Base-by-base conservation (phyloP, 1,140 invertebrate species). In the Tribolium castaneum region DNA sequence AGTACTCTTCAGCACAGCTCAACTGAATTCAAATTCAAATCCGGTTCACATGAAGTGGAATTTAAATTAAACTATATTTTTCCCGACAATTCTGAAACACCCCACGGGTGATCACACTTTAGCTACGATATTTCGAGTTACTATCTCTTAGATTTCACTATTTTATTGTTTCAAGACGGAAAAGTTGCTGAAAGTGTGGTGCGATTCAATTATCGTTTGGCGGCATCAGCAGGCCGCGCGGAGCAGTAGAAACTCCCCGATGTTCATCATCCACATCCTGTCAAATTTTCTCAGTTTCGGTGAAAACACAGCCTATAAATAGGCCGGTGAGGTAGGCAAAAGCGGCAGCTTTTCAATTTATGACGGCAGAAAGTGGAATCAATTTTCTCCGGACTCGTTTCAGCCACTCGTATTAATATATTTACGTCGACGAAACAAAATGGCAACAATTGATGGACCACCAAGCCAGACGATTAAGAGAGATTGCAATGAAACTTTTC, bases 261-360 rank as follows among this genome's bases (percentile, higher is more conserved):
- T 59, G 54, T 59, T 59, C 54, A 59, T 59, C 54, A 59, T 59
- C 54, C 54, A 22, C 54, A 59, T 59, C 19, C 54, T 59, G 54
- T 59, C 54, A 59, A 59, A 59, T 59, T 59, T 59, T 59, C 54
- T 22, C 54, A 59, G 13, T 59, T 59, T 59, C 54, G 13, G 13
- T 9, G 54, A 59, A 59, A 59, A 59, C 54, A 25, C 54, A 22
- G 10, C 54, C 54, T 59, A 59, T 59, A 59, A 59, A 59, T 59
- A 59, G 54, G 13, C 54, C 54, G 10, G 54, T 59, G 54, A 25
- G 54, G 54, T 59, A 25, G 5, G 54, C 16, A 59, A 59, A 25
- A 30, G 16, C 54, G 19, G 54, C 54, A 59, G 19, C 54, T 59
- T 59, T 59, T 59, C 54, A 59, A 59, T 59, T 59, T 59, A 59